Base-by-base conservation (phyloP, 2,797 vertebrate genomes). In the Sciurus carolinensis region DNA sequence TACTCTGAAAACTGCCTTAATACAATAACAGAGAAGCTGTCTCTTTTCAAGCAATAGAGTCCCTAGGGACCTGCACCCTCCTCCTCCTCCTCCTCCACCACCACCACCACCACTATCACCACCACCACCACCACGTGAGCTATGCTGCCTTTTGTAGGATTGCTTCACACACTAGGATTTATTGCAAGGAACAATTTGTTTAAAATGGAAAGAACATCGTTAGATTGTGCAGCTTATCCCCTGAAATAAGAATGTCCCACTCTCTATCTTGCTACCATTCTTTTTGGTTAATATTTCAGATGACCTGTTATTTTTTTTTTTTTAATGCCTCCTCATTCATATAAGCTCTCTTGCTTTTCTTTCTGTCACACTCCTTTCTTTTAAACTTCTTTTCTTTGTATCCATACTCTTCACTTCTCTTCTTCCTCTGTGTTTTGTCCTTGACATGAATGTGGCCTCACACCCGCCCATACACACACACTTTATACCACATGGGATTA, bases 1-100 rank as follows among this genome's bases (percentile, higher is more conserved):
- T 10, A 72, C 91, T 88, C 96, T 92, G 93, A 84, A 94, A 93
- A 97, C 75, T 92, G 95, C 97, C 98, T 98, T 96, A 94, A 81
- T 18, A 62, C 77, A 90, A 24, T 0, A 62, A 28, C 54, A 95
- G 73, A 92, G 90, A 93, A 95, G 52, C 67, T 80, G 83, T 75
- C 5, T 54, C 44, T 77, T n/a, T 83, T 9, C 54, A 12, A 47
- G 91, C 92, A 93, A 96, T 94, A 96, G 91, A 69, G 28, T 73
- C 85, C 11, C 3, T 47, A 42, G 82, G 69, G 33, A 52, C 13
- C 36, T 13, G 10, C n/a, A 62, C 1, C n/a, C 47, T 11, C 30
- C n/a, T 3, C 26, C 42, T 24, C 50, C 39, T 24, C 15, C 15
- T 3, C 42, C 14, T 1, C 0, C 44, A 47, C 44, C 44, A 47